phyloP scores from a whole-genome alignment of 2,797 vertebrate species.

The Arrhamphus sclerolepis region DNA sequence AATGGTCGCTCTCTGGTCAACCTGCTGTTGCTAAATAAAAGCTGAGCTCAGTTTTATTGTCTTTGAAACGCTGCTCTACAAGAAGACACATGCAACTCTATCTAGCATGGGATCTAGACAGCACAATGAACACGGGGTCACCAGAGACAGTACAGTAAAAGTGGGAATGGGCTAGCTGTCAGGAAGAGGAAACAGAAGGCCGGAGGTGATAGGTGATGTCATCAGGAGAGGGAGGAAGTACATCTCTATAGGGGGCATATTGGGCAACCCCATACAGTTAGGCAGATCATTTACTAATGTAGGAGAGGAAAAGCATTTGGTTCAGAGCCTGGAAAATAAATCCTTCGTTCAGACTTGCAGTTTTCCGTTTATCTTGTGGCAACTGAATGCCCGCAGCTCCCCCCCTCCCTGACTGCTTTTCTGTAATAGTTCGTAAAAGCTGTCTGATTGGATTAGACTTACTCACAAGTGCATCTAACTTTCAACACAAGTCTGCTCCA shows the following conservation, averaged over 20 bases:
- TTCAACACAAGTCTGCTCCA: too few species aligned
- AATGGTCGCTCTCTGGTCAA: constrained; percentile 21
- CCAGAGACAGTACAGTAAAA: constrained; percentile 49
- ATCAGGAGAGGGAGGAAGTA: constrained; percentile 66
- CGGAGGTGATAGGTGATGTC: constrained; percentile 74
- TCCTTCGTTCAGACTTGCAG: too few species aligned
- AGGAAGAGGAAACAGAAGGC: constrained; percentile 81
- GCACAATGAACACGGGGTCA: constrained; percentile 49
- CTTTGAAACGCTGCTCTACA: constrained; percentile 32
- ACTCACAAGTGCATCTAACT: too few species aligned
- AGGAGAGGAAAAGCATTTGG: constrained; percentile 46
- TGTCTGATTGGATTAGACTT: too few species aligned
- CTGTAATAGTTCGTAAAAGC: too few species aligned
- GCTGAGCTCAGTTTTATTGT: constrained; percentile 43
- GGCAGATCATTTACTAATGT: constrained; percentile 37
- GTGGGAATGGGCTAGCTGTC: constrained; percentile 54
- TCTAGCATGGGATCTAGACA: constrained; percentile 46
- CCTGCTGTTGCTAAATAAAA: constrained; percentile 39
- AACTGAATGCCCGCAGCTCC: too few species aligned
- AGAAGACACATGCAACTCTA: constrained; percentile 35
- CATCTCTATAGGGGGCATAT: constrained; percentile 55
- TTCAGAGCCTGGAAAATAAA: constrained; percentile 24
- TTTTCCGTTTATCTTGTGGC: too few species aligned
- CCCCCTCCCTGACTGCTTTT: too few species aligned
- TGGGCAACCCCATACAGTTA: constrained; percentile 49